phyloP scores from a whole-genome alignment of 2,113 vertebrate genomes.

The Pelusios castaneus region DNA sequence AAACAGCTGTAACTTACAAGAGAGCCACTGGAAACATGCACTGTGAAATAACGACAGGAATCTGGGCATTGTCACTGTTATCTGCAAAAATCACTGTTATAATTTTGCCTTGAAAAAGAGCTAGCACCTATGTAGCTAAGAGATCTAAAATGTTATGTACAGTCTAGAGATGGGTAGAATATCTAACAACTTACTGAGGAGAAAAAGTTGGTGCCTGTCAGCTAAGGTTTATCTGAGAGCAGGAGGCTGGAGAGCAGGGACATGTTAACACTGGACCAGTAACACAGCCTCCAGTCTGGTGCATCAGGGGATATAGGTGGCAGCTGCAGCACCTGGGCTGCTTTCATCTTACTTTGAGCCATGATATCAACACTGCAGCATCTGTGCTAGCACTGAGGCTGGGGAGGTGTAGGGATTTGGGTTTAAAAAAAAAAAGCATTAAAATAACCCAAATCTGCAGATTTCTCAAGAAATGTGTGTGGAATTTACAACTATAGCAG shows the following conservation, averaged over 20 bases:
- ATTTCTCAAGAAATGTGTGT: not conserved
- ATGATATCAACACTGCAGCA: not conserved
- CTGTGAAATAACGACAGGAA: not conserved
- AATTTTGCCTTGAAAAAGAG: not conserved
- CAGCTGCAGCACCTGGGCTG: not conserved
- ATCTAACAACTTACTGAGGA: not conserved
- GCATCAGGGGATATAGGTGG: not conserved
- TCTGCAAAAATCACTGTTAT: not conserved
- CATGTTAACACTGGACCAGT: not conserved
- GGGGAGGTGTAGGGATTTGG: not conserved
- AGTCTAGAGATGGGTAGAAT: not conserved
- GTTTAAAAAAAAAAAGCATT: no score
- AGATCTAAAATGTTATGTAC: not conserved
- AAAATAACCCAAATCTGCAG: not conserved
- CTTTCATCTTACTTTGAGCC: not conserved
- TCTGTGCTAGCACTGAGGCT: not conserved
- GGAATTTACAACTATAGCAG: not conserved
- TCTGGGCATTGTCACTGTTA: not conserved
- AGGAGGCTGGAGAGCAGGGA: not conserved
- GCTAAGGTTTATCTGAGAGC: not conserved
- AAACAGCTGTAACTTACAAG: not conserved
- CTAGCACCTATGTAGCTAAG: not conserved
- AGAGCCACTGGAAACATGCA: not conserved
- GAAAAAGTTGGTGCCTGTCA: not conserved
- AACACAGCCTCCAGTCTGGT: not conserved